These are phyloP conservation scores for Acrocephalus scirpaceus DNA, from an alignment of 2,797 vertebrate genomes.

Conservation along the genomic window DNA sequence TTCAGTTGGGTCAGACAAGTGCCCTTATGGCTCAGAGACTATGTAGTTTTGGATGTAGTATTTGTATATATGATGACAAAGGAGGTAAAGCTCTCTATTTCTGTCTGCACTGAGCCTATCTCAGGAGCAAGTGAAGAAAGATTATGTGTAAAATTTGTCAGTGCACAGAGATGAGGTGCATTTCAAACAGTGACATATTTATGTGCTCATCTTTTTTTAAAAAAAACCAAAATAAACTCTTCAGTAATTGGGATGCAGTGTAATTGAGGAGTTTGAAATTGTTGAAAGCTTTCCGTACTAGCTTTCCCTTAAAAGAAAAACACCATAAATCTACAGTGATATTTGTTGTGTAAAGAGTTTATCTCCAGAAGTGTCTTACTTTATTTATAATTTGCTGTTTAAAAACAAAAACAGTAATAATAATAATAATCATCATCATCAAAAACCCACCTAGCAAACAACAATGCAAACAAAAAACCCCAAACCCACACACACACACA, in stretches of 20 bases:
- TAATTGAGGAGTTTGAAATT: neutral
- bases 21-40: neutral
- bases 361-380: neutral
- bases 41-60: neutral
- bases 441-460: neutral
- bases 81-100: neutral
- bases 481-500: no score
- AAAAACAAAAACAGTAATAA: neutral
- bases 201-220: neutral
- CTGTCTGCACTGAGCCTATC: neutral
- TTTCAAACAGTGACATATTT: neutral
- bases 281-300: neutral
- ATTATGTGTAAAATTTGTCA: neutral
- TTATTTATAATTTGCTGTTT: neutral
- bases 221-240: neutral
- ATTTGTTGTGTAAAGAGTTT: neutral
- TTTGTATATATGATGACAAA: neutral
- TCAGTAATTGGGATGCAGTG: neutral
- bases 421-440: no score
- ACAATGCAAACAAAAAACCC: neutral
- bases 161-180: neutral
- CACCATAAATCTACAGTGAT: neutral
- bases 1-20: neutral
- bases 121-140: neutral
- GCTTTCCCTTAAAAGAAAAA: neutral